Base-by-base conservation (phyloP, 2,888 invertebrate genomes). In the Macrosiphum euphorbiae region DNA sequence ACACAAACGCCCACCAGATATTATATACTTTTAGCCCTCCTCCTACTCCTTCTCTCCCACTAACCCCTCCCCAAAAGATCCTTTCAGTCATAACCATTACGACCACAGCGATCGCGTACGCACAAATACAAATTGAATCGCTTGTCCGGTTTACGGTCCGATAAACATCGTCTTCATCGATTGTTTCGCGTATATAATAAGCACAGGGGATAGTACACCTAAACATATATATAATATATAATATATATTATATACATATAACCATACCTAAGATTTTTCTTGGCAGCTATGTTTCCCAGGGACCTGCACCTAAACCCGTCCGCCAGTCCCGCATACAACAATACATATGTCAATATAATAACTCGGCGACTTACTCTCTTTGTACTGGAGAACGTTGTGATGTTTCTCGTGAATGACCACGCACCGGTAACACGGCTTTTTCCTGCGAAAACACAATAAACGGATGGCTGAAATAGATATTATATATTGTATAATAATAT, bases 321-420 rank as follows among this genome's bases (percentile, higher is more conserved):
- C 20, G 4, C 88, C 67, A 13, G 11, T 16, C 52, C 7, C 50
- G 2, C 58, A 8, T 26, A 58, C 58, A 55, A 84, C 41, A 58
- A 47, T 24, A 58, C 85, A 78, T 26, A 47, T 50, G 92, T 89
- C 78, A 41, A 93, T 84, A 58, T 93, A 78, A 78, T 78, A 78
- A 67, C 47, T 58, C 61, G n/a, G 50, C 47, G 58, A 98, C 99
- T 98, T 96, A 99, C 99, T 99, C 97, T 99, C 98, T 97, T 99
- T 99, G 97, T 98, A 99, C 96, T 99, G 99, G 95, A 99, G 97
- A 95, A 99, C 98, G 96, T 99, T 99, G 96, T 97, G 97, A 96
- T 99, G 99, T 96, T 98, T 98, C 96, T 98, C 98, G 96, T 98
- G 98, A 96, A 99, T 98, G 96, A 99, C 98, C 95, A 99, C 98